Base-by-base conservation (phyloP, 2,888 invertebrate species). In the Beris morrisii region DNA sequence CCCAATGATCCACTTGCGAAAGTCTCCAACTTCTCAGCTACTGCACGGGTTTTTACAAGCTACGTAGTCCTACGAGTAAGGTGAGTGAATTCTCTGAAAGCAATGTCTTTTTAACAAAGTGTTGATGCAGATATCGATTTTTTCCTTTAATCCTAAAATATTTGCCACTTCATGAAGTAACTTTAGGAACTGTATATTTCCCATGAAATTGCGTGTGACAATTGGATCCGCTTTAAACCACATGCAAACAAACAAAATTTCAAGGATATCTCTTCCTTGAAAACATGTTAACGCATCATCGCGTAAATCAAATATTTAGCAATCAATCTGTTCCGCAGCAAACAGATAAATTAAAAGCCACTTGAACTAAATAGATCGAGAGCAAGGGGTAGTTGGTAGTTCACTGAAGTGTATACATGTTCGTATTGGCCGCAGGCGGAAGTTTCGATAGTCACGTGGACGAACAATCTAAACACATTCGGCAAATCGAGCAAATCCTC, bases 261-360 rank as follows among this genome's bases (percentile, higher is more conserved):
- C 38, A 38, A 61, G 43, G 15, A 61, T 13, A 52, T 50, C 9
- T 38, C 38, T 38, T 38, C 38, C 38, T 9, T 50, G 50, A 38
- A 52, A 59, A 52, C 50, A 52, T 50, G 61, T 64, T 50, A 63
- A 61, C 63, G 67, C 69, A 69, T 71, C 69, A 68, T 69, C 57
- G 43, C 65, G 52, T 38, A 65, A 65, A 65, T 58, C 70, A 72
- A 72, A 70, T 71, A 72, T 70, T 71, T 71, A 69, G 70, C 70
- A 70, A 70, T 70, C 71, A 70, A 72, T 72, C 70, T 59, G 72
- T 71, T 72, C 69, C 72, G 68, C 65, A 46, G 65, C 52, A 58
- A 65, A 65, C 50, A 65, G 48, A 57, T 65, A 57, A 57, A 65
- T 65, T 65, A 65, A 65, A 65, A 65, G 65, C 65, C 65, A 65